Percentiles rank a stretch among this genome's conserved stretches.
These are phyloP conservation scores for Physella acuta DNA, from an alignment of 1,140 invertebrate species.

Conservation along the genomic window DNA sequence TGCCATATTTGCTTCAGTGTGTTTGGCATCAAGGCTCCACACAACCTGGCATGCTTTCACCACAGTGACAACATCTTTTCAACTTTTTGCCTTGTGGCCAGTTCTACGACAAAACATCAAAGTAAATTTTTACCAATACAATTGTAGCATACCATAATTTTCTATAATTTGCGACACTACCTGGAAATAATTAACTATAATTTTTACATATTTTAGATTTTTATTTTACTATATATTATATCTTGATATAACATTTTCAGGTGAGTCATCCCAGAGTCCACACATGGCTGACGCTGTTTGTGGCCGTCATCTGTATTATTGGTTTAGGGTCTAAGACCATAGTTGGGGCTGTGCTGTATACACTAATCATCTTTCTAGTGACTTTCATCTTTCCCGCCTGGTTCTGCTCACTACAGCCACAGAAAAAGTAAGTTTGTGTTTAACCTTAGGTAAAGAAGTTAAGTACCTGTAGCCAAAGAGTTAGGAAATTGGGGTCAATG, in stretches of 20 bases:
- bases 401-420: slow-evolving; percentile 78
- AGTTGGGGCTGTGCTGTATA: slow-evolving; percentile 62
- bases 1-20: slow-evolving; percentile 89
- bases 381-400: slow-evolving; percentile 72
- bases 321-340: slow-evolving; percentile 60
- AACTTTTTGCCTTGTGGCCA: slow-evolving; percentile 86
- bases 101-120: slow-evolving; percentile 69
- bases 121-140: too few relatives aligned
- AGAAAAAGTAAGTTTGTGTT: slow-evolving; percentile 70
- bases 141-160: not conserved
- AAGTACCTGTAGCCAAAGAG: not conserved
- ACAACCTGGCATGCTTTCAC: slow-evolving; percentile 84
- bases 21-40: slow-evolving; percentile 85
- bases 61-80: slow-evolving; percentile 79
- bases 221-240: too few relatives aligned
- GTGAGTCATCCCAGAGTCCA: slow-evolving; percentile 39
- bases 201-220: not conserved
- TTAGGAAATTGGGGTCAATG: not conserved
- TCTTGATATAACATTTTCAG: slow-evolving; percentile 38
- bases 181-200: not conserved
- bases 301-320: slow-evolving; percentile 32
- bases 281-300: slow-evolving; percentile 40
- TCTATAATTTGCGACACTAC: not conserved
- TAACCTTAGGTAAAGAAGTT: not conserved
- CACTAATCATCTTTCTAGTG: slow-evolving; percentile 62